Conservation (phyloP, 1,140 invertebrate species). For the Leptinotarsa lineolata region DNA sequence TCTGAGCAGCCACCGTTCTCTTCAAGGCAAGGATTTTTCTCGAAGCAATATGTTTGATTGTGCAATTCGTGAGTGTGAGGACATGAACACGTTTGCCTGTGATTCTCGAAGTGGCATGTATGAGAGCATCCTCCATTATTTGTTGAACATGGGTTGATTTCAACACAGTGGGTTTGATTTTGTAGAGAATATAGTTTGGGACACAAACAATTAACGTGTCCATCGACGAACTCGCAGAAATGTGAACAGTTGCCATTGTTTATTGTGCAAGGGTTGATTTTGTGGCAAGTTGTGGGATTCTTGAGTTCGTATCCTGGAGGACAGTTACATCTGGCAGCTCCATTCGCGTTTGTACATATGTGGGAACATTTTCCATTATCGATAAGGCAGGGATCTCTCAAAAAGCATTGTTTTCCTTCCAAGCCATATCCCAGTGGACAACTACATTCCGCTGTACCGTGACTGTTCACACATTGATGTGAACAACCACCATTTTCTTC, state of each 20-base stretch:
- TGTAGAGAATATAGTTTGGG: slow-evolving; percentile 36
- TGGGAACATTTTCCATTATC: slow-evolving; percentile 65
- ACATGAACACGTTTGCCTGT: slow-evolving; percentile 56
- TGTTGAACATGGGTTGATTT: slow-evolving; percentile 54
- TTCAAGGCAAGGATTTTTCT: slow-evolving; percentile 41
- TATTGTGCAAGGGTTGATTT: slow-evolving; percentile 51
- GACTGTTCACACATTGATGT: slow-evolving; percentile 65
- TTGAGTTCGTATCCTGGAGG: slow-evolving; percentile 34
- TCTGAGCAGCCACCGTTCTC: slow-evolving; percentile 70
- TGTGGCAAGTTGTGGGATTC: slow-evolving; percentile 52
- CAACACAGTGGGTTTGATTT: slow-evolving; percentile 57
- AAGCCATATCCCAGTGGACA: slow-evolving; percentile 62
- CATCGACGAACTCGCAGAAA: slow-evolving; percentile 45
- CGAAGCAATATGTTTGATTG: slow-evolving; percentile 42
- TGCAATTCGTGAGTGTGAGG: slow-evolving; percentile 45
- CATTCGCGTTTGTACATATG: slow-evolving; percentile 37
- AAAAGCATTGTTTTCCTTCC: slow-evolving; percentile 25
- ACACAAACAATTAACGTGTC: slow-evolving; percentile 40
- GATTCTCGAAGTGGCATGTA: slow-evolving; percentile 48
- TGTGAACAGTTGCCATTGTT: slow-evolving; percentile 64
- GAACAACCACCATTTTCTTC: slow-evolving; percentile 69
- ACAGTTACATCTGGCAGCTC: slow-evolving; percentile 38
- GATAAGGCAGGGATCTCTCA: slow-evolving; percentile 55
- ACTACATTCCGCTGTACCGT: slow-evolving; percentile 63
- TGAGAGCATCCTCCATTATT: slow-evolving; percentile 58